These are phyloP conservation scores for Amphiprion clarkii DNA, from an alignment of 2,797 vertebrate species.

Conservation along the genomic window DNA sequence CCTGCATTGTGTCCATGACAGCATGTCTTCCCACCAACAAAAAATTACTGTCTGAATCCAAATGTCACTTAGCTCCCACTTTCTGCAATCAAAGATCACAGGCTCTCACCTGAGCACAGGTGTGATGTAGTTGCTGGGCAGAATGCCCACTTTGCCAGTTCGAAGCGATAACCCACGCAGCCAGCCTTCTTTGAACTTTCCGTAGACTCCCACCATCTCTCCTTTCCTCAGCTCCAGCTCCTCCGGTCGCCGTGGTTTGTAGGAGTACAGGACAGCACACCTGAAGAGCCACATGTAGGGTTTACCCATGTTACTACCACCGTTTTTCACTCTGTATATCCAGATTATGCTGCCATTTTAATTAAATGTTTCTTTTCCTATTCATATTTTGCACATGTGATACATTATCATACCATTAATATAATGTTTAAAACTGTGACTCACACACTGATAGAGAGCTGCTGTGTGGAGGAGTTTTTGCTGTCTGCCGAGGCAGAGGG, in stretches of 20 bases:
- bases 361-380: constrained; percentile 1
- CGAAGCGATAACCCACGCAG: constrained; percentile 92
- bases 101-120: constrained; percentile 92
- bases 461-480: constrained; percentile 85
- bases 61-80: constrained; percentile 50
- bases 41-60: constrained; percentile 37
- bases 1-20: constrained; percentile 18
- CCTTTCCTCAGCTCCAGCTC: constrained; percentile 95
- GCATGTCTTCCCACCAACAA: constrained; percentile 26
- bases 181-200: constrained; percentile 94
- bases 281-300: constrained; percentile 71
- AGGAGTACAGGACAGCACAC: constrained; percentile 92
- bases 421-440: constrained; percentile 67
- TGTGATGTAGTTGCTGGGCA: constrained; percentile 92
- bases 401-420: constrained; percentile 38
- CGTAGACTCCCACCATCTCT: constrained; percentile 94
- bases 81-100: constrained; percentile 24
- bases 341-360: background rate
- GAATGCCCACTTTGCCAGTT: constrained; percentile 93
- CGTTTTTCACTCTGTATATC: background rate
- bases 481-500: constrained; percentile 76
- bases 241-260: constrained; percentile 86
- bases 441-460: constrained; percentile 90
- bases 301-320: background rate
- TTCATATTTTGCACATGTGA: constrained; percentile 10